phyloP scores from a whole-genome alignment of 2,888 invertebrate species.

The Hydrotaea diabolus region DNA sequence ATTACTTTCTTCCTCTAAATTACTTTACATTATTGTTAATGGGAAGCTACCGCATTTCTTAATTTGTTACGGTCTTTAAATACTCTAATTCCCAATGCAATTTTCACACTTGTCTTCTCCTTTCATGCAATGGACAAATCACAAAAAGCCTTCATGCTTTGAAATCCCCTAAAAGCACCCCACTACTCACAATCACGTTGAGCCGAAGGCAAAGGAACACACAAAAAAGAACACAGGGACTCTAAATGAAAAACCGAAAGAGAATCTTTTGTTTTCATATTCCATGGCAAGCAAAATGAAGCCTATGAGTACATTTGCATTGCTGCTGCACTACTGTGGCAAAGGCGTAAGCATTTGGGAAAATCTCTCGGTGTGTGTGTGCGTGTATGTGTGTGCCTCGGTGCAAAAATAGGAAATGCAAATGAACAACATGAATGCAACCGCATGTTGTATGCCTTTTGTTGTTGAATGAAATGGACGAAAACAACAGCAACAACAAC shows the following conservation, averaged over 20 bases:
- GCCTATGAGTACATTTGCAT: constrained; percentile 48
- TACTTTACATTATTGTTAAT: constrained; percentile 6
- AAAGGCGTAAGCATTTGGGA: background rate
- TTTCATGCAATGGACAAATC: constrained; percentile 12
- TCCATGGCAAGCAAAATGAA: constrained; percentile 8
- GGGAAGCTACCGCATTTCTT: constrained; percentile 28
- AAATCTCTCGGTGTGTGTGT: background rate
- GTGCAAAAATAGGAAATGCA: constrained; percentile 59
- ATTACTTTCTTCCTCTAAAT: background rate
- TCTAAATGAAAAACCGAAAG: constrained; percentile 28
- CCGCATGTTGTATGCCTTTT: constrained; percentile 57
- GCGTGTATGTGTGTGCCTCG: background rate
- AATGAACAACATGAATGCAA: constrained; percentile 67
- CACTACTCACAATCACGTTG: background rate
- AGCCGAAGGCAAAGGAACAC: constrained; percentile 23
- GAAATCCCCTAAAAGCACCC: constrained; percentile 3
- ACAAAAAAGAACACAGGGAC: constrained; percentile 34
- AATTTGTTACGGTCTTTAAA: constrained; percentile 66
- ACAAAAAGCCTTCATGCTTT: constrained; percentile 24
- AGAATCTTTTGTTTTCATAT: constrained; percentile 22
- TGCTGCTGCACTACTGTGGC: background rate
- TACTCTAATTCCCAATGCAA: constrained; percentile 69
- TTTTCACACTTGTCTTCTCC: constrained; percentile 68
- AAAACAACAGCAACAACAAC: background rate
- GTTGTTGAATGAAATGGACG: constrained; percentile 9